phyloP scores from a whole-genome alignment of 2,113 vertebrate species.

The Anarhynchus alexandrinus region DNA sequence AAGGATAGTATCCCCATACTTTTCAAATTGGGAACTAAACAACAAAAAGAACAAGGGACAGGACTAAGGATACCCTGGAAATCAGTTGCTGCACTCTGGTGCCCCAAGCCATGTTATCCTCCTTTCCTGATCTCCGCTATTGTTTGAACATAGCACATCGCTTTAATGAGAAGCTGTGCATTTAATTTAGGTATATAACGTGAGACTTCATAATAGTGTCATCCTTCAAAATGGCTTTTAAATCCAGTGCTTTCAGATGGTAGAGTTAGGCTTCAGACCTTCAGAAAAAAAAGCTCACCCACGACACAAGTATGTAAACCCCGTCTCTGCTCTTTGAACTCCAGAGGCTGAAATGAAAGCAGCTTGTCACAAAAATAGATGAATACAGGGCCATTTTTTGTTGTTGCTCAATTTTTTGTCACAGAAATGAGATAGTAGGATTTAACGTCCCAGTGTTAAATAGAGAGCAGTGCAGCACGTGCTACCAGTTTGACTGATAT shows the following conservation, averaged over 20 bases:
- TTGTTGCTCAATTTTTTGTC: not conserved
- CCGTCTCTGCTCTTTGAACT: not conserved
- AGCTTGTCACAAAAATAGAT: not conserved
- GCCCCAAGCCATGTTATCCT: not conserved
- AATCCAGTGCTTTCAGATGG: not conserved
- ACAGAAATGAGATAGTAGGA: not conserved
- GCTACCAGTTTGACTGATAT: accelerated
- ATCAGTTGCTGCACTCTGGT: not conserved
- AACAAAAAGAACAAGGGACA: not conserved
- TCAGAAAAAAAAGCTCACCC: not conserved
- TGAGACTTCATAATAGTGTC: not conserved
- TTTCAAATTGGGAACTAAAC: not conserved
- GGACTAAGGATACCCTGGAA: not conserved
- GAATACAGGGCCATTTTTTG: not conserved
- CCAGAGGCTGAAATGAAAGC: not conserved
- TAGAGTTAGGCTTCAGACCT: not conserved
- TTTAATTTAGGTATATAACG: not conserved
- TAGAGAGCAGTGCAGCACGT: not conserved
- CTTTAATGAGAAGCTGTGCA: not conserved
- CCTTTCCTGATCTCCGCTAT: accelerated
- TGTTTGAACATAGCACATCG: not conserved
- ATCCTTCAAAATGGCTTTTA: not conserved
- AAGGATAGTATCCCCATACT: not conserved
- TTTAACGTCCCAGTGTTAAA: not conserved
- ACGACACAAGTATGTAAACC: not conserved